These are phyloP conservation scores for Mantis religiosa DNA, from an alignment of 2,888 invertebrate species.

Conservation along the genomic window DNA sequence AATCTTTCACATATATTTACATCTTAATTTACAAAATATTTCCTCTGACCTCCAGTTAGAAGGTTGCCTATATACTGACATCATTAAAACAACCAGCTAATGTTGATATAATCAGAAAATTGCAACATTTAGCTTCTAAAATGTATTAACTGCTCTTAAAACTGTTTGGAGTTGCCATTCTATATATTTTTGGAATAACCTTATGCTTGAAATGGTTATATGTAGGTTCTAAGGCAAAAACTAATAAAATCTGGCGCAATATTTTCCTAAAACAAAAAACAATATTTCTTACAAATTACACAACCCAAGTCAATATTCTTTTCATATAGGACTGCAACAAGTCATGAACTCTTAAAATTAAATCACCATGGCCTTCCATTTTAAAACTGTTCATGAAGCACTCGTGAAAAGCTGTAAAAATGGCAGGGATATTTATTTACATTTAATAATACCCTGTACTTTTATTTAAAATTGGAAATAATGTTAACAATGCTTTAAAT, in stretches of 20 bases:
- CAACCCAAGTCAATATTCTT: neutral
- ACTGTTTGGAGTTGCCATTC: neutral
- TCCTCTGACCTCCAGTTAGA: neutral
- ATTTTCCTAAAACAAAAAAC: neutral
- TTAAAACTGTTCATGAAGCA: neutral
- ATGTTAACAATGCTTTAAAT: neutral
- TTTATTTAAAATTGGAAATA: neutral
- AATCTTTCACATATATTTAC: too few species aligned
- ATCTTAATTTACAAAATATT: neutral
- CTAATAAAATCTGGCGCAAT: neutral
- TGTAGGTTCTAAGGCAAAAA: neutral
- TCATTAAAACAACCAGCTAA: neutral
- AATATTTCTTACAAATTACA: neutral
- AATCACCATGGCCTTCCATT: neutral
- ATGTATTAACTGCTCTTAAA: neutral
- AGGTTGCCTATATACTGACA: neutral
- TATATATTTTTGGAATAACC: neutral
- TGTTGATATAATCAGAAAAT: neutral
- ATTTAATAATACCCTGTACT: neutral
- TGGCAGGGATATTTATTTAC: neutral
- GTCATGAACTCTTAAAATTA: neutral
- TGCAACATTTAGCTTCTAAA: too few species aligned
- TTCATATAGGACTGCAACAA: neutral
- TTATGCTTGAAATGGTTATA: neutral
- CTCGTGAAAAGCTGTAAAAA: neutral